Base-by-base conservation (phyloP, 1,140 invertebrate species). In the Brevipalpus yothersi region DNA sequence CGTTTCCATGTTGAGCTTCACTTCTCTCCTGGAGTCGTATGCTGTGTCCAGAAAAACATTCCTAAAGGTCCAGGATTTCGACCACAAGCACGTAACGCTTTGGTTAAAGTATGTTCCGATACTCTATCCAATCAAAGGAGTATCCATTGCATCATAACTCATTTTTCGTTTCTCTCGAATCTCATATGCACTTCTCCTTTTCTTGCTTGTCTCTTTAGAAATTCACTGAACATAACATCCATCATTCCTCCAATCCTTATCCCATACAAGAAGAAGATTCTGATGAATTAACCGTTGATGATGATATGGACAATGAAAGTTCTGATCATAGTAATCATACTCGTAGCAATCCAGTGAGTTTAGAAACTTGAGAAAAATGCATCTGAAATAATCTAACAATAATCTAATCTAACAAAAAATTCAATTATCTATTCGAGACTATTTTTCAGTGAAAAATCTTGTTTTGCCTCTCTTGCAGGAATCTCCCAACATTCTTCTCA, bases 11-110 rank as follows among this genome's bases (percentile, higher is more conserved):
- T 97, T 45, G 92, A 97, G 72, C 73, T 97, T 15, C 92, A 96
- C 73, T 96, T 97, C 68, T 95, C 90, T 75, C 91, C 92, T 1
- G 92, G 92, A 51, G 89, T 92, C 0, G 91, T 91, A 70, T 92
- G 87, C 71, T 91, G 87, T 69, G 86, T 92, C 13, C 86, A 92
- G 66, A 91, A 92, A 69, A 90, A 90, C 73, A 71, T 91, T 59
- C 88, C 88, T 19, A 86, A 84, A 12, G 88, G 89, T 0, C 89
- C 87, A 19, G 90, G 90, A 13, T 94, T 94, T 69, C 73, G 90
- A 42, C 88, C 90, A 7, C 87, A 92, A 70, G 85, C 82, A 21
- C 75, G 86, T 42, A 51, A 19, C 31, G 3, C 43, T 43, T 43
- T 58, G 10, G 41, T 39, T 8, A 53, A 49, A 21, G 58, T 58